Conservation (phyloP, 1,140 invertebrate species). For the Teleogryllus occipitalis region DNA sequence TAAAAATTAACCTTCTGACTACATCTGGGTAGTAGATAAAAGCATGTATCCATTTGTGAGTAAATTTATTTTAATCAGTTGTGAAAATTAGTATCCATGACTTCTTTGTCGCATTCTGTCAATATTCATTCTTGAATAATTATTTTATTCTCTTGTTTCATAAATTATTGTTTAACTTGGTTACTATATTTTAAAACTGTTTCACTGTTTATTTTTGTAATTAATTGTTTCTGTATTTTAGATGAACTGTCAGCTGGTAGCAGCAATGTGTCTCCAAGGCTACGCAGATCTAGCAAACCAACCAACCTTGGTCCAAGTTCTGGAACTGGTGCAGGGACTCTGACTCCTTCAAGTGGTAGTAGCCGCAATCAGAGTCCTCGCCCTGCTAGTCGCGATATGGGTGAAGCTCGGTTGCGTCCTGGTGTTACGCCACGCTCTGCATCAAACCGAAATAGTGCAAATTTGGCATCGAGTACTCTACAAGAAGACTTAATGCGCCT, state of each 20-base stretch:
- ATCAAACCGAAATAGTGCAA: constrained; percentile 49
- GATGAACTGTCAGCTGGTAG: constrained; percentile 50
- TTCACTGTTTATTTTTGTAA: background rate
- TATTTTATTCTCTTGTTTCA: too few species aligned
- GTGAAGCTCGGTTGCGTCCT: constrained; percentile 41
- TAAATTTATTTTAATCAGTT: too few species aligned
- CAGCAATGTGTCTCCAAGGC: constrained; percentile 45
- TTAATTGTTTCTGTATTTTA: constrained; percentile 30
- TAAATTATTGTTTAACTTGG: too few species aligned
- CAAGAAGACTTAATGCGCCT: constrained; percentile 84
- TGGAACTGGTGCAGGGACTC: constrained; percentile 7
- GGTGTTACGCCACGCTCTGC: constrained; percentile 38
- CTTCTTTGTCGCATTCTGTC: too few species aligned
- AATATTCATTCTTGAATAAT: too few species aligned
- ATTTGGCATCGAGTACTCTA: constrained; percentile 56
- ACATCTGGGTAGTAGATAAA: too few species aligned
- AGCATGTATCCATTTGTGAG: too few species aligned
- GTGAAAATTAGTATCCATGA: too few species aligned
- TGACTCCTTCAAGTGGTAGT: constrained; percentile 37
- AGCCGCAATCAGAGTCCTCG: constrained; percentile 51
- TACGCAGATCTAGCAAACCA: constrained; percentile 37
- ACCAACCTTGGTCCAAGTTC: constrained; percentile 10
- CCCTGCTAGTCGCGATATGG: constrained; percentile 44
- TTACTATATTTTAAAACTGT: background rate
- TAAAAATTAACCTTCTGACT: too few species aligned